phyloP scores from a whole-genome alignment of 2,888 invertebrate species.

The Fragum fragum region DNA sequence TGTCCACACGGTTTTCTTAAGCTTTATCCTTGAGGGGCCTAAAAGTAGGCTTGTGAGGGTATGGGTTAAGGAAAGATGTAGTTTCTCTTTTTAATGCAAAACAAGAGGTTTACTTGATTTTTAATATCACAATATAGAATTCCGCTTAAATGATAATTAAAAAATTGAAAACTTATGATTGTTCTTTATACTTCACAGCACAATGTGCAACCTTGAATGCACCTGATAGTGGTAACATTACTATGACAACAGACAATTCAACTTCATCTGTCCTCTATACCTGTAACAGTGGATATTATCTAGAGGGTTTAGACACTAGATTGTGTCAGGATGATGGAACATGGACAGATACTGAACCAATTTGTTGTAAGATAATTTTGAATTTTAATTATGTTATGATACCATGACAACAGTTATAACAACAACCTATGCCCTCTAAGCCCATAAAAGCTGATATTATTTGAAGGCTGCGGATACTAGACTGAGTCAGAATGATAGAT shows the following conservation, averaged over 20 bases:
- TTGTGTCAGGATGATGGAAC: slow-evolving; percentile 44
- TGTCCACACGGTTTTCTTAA: too few species aligned
- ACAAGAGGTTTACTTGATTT: too few species aligned
- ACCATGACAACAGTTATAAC: slow-evolving; percentile 41
- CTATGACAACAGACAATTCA: slow-evolving; percentile 42
- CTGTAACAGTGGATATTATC: slow-evolving; percentile 48
- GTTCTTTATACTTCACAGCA: slow-evolving; percentile 26
- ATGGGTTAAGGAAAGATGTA: too few species aligned
- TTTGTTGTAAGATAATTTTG: slow-evolving; percentile 55
- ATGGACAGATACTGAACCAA: slow-evolving; percentile 48
- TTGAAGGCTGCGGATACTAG: slow-evolving; percentile 25
- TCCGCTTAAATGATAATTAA: too few species aligned
- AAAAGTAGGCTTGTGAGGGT: too few species aligned
- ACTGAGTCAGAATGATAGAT: slow-evolving; percentile 39
- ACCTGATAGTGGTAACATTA: slow-evolving; percentile 44
- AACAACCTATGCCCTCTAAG: slow-evolving; percentile 41
- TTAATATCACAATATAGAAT: too few species aligned
- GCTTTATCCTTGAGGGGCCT: too few species aligned
- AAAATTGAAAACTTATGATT: too few species aligned
- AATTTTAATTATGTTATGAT: neutral
- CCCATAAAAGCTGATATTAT: slow-evolving; percentile 47
- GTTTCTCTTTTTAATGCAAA: too few species aligned
- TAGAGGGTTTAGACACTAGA: slow-evolving; percentile 27
- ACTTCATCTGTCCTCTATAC: slow-evolving; percentile 42
- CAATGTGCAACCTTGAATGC: slow-evolving; percentile 33